Base-by-base conservation (phyloP, 2,797 vertebrate species). In the Crax fasciolata region DNA sequence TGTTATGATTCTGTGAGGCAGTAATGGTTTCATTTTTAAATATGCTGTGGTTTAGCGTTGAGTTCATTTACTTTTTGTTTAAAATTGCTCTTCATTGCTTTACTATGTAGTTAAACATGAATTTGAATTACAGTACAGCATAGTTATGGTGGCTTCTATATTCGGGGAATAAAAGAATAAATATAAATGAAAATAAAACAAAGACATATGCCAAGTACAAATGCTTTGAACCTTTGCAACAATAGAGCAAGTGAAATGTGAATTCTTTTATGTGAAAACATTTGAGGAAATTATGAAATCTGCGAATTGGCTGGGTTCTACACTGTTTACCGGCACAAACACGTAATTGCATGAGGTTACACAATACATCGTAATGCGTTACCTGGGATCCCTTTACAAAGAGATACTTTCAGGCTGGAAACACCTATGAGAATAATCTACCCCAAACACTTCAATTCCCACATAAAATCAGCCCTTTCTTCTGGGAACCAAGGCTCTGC, bases 261-360 rank as follows among this genome's bases (percentile, higher is more conserved):
- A 90, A 91, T 94, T 86, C 77, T 91, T 94, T 91, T 63, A 78
- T 55, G 80, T n/a, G 77, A 93, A 94, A 94, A 73, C 71, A 82
- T 87, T 96, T 83, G 76, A 67, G 28, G 9, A 66, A 95, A 90
- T 77, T 59, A 95, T 59, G 86, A 90, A 86, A 68, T 82, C 52
- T 95, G 89, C 71, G 71, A 91, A 48, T 57, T 84, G 74, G 23
- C 21, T 46, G 81, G 12, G 6, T 58, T 88, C 61, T 90, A 23
- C 1, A 5, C 38, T 57, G 46, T 52, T 96, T 94, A 89, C 35
- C 76, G 81, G 35, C 75, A 28, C 52, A 84, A 88, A 90, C 23
- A 67, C 6, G 13, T 23, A 54, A 51, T 32, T 73, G 30, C 61
- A 80, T 5, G 28, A 65, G 39, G 28, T 89, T 94, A 62, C 0